Conservation (phyloP, 2,888 invertebrate genomes). For the Ormyrus pomaceus region DNA sequence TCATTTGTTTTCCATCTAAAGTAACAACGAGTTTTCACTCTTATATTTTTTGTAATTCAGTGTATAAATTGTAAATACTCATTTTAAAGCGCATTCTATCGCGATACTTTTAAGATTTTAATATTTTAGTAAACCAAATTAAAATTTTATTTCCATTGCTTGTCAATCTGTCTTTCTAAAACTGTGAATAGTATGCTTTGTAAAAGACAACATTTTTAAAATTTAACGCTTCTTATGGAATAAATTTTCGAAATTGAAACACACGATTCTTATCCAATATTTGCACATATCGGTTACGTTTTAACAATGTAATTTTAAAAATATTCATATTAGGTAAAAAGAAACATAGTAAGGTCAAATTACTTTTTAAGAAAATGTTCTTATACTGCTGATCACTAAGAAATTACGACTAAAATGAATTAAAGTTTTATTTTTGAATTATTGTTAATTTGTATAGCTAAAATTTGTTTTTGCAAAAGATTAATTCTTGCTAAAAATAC, state of each 20-base stretch:
- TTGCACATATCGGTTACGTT: slow-evolving; percentile 28
- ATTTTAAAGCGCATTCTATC: slow-evolving; percentile 18
- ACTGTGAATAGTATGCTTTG: slow-evolving; percentile 14
- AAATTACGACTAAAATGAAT: too few species aligned
- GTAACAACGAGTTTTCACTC: slow-evolving; percentile 21
- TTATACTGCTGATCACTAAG: too few species aligned
- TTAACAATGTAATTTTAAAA: too few species aligned
- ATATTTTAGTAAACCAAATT: neutral
- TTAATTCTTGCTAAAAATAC: too few species aligned
- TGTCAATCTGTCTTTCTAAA: neutral
- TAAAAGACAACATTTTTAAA: neutral
- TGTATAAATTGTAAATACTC: slow-evolving; percentile 51
- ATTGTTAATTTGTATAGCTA: slow-evolving; percentile 43
- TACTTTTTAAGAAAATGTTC: too few species aligned
- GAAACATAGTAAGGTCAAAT: too few species aligned
- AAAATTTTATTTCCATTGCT: too few species aligned
- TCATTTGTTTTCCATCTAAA: slow-evolving; percentile 6
- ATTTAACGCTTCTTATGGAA: slow-evolving; percentile 12
- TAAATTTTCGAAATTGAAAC: slow-evolving; percentile 1
- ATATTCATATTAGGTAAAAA: too few species aligned
- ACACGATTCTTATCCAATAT: neutral
- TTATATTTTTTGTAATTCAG: slow-evolving; percentile 21
- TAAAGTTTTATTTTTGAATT: neutral
- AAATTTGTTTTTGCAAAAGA: neutral
- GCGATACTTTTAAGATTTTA: neutral